A percentile compares a stretch with the other conserved stretches of the same genome.
Conservation (phyloP, 2,888 invertebrate genomes). For the Scelioninae gen. 1 region DNA sequence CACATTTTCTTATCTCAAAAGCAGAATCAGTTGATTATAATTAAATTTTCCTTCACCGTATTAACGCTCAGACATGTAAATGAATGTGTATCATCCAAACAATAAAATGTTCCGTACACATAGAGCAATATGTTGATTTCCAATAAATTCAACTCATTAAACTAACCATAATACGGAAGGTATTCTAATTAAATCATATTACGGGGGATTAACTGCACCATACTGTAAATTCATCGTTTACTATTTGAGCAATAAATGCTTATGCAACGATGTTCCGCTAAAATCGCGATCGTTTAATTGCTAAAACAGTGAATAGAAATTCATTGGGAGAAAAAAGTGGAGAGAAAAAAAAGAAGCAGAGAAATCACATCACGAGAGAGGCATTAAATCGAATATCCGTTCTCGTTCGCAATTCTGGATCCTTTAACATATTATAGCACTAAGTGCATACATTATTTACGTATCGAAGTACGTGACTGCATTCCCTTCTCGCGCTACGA, state of each 20-base stretch:
- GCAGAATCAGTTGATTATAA: slow-evolving; percentile 1
- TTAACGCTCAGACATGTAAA: not conserved
- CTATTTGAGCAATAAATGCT: not conserved
- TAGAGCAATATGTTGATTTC: not conserved
- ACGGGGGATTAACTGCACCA: too few species aligned
- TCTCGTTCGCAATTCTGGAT: slow-evolving; percentile 26
- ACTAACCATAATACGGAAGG: not conserved
- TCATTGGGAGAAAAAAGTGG: not conserved
- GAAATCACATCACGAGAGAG: slow-evolving; percentile 30
- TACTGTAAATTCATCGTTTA: not conserved
- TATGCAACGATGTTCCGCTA: not conserved
- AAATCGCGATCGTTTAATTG: not conserved
- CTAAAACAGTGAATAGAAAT: slow-evolving; percentile 10
- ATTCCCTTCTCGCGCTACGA: slow-evolving; percentile 44
- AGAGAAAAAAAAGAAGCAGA: slow-evolving; percentile 4
- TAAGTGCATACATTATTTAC: slow-evolving; percentile 46
- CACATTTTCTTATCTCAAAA: slow-evolving; percentile 17
- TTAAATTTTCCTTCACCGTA: not conserved
- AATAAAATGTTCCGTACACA: not conserved
- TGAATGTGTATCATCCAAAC: not conserved
- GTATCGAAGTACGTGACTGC: slow-evolving; percentile 54
- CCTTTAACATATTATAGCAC: slow-evolving; percentile 32
- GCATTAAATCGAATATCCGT: slow-evolving; percentile 34
- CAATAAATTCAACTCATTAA: not conserved
- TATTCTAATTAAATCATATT: not conserved